phyloP scores from a whole-genome alignment of 2,888 invertebrate genomes.

The Aradus depressus region DNA sequence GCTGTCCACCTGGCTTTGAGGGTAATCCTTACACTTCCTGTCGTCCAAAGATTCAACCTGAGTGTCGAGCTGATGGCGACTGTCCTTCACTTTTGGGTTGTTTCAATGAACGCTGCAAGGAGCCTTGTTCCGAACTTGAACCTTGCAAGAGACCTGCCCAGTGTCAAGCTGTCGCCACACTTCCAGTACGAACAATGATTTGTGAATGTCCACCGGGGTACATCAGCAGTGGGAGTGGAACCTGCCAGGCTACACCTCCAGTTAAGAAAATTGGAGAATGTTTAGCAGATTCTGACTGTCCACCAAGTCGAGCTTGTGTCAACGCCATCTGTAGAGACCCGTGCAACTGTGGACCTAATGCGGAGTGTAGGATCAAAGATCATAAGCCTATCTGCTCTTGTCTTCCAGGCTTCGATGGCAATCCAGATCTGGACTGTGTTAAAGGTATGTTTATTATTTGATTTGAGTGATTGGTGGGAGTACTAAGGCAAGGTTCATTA shows the following conservation, averaged over 20 bases:
- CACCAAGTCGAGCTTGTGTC: constrained; percentile 64
- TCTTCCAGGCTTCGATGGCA: constrained; percentile 69
- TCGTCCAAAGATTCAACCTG: constrained; percentile 55
- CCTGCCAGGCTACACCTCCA: constrained; percentile 61
- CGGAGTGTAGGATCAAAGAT: constrained; percentile 70
- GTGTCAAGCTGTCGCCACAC: constrained; percentile 55
- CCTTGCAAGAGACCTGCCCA: constrained; percentile 71
- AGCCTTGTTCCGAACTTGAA: constrained; percentile 65
- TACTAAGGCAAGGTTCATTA: too few species aligned
- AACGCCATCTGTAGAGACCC: constrained; percentile 71
- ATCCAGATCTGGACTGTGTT: constrained; percentile 69
- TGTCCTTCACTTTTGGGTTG: constrained; percentile 72
- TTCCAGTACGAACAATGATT: constrained; percentile 78
- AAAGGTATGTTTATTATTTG: constrained; percentile 40
- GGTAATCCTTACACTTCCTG: constrained; percentile 79
- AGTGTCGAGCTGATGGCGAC: constrained; percentile 71
- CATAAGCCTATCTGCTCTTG: constrained; percentile 85
- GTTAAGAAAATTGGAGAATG: constrained; percentile 54
- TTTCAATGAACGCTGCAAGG: constrained; percentile 66
- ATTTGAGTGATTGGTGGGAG: too few species aligned
- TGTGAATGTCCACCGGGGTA: constrained; percentile 84
- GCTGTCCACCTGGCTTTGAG: constrained; percentile 61
- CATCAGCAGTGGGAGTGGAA: constrained; percentile 68
- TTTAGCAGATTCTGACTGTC: constrained; percentile 64
- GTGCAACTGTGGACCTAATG: constrained; percentile 73